These are phyloP conservation scores for Thelaira solivaga DNA, from an alignment of 2,888 invertebrate genomes.

Conservation along the genomic window DNA sequence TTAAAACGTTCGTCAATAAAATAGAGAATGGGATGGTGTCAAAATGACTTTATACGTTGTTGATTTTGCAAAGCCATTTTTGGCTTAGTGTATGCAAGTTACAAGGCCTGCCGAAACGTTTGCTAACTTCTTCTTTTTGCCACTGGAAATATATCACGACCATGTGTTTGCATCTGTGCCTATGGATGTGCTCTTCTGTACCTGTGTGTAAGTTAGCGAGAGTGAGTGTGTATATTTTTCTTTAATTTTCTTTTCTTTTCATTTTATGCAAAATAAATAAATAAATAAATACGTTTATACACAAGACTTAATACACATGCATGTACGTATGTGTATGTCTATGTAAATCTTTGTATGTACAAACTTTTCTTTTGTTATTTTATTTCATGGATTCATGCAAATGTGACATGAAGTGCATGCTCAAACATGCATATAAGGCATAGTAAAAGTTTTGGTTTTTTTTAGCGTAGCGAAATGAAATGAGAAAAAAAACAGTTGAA, in stretches of 20 bases:
- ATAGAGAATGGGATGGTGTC: too few species aligned
- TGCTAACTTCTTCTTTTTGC: too few species aligned
- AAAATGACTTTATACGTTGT: too few species aligned
- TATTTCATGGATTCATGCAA: constrained; percentile 51
- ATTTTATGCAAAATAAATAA: constrained; percentile 45
- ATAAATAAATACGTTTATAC: constrained; percentile 38
- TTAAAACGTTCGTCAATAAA: too few species aligned
- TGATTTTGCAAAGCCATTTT: too few species aligned
- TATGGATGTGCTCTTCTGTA: not conserved
- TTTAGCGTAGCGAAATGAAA: not conserved
- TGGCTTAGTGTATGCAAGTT: too few species aligned
- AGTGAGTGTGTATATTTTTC: not conserved
- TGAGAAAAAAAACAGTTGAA: not conserved
- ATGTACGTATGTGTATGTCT: too few species aligned
- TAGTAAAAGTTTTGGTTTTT: constrained; percentile 15
- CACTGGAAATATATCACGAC: too few species aligned
- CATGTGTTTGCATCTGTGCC: not conserved
- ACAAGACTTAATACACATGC: not conserved
- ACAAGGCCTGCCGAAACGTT: too few species aligned
- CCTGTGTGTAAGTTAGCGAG: not conserved
- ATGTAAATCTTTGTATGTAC: too few species aligned
- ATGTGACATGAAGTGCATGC: constrained; percentile 54
- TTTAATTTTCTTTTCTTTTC: constrained; percentile 26
- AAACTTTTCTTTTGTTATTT: constrained; percentile 6
- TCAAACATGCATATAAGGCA: constrained; percentile 50